Evolutionary conservation across 2,113 vertebrate genomes (phyloP), one percentile per base, ranked within the genome.

Genomic region (Microtus ochrogaster): DNA sequence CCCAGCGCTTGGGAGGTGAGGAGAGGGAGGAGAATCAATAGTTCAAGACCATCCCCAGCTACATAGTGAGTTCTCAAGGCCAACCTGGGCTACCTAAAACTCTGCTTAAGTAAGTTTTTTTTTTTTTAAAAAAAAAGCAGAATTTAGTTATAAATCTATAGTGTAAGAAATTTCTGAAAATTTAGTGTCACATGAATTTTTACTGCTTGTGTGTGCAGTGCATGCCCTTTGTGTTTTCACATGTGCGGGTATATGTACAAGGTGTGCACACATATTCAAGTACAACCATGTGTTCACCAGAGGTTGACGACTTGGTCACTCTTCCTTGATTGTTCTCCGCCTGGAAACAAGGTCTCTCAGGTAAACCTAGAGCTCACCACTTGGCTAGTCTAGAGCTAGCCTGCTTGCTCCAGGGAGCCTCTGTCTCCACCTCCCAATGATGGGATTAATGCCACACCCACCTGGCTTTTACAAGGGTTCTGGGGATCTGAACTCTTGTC

Each of bases 91-190:
- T 87, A 87, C 44, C 14, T 72, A 14, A 72, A 26, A 70, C 36
- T n/a, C 36, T 72, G 36, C 28, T 55, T 41, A 22, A 73, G 2
- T 36, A 86, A 24, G 44, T 13, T n/a, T 49, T 28, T 30, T 3
- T 28, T 28, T 65, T 13, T 12, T 13, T 12, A 86, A 70, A 39
- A 63, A 19, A 84, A 83, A 44, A 13, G 5, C 47, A 87, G 82
- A 81, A 19, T 74, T 90, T 7, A 92, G 6, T 74, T 52, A 65
- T n/a, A 66, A 66, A 92, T 47, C 70, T 84, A 85, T 5, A 63
- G 16, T 55, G 7, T 33, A 95, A 90, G 91, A 73, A 86, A 86
- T 52, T 63, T 72, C 78, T 79, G 26, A 94, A 95, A 91, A 63
- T 21, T 0, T 61, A 95, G 91, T 79, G 41, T 13, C 44, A 91